phyloP scores from a whole-genome alignment of 2,888 invertebrate genomes.

The Drosophila borborema region DNA sequence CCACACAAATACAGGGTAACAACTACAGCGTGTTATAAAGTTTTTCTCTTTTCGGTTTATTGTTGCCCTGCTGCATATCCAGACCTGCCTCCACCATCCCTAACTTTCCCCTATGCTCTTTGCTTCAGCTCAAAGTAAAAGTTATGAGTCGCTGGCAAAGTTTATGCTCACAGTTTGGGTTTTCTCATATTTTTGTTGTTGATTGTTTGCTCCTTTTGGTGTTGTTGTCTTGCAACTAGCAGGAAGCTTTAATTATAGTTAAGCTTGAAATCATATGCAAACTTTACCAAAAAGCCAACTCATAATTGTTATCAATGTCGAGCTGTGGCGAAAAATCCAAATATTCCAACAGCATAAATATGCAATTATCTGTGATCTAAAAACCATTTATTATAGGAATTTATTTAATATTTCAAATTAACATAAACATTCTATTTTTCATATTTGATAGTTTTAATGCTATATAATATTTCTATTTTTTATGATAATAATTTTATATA shows the following conservation, averaged over 20 bases:
- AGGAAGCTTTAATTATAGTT: constrained; percentile 76
- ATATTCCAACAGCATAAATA: constrained; percentile 15
- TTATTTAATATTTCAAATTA: no score
- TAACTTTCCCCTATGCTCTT: constrained; percentile 37
- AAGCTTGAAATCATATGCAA: constrained; percentile 78
- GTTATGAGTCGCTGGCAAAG: constrained; percentile 74
- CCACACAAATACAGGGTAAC: constrained; percentile 7
- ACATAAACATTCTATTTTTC: no score
- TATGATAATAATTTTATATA: no score
- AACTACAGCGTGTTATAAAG: constrained; percentile 49
- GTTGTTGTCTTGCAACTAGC: constrained; percentile 42
- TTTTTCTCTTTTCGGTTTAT: constrained; percentile 71
- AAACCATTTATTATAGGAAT: neutral
- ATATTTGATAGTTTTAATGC: no score
- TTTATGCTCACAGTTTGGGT: constrained; percentile 58
- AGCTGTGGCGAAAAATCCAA: constrained; percentile 27
- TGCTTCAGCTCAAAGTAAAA: constrained; percentile 74
- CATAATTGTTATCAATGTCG: constrained; percentile 71
- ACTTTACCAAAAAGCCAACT: constrained; percentile 47
- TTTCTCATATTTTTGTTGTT: constrained; percentile 26
- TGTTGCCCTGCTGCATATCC: constrained; percentile 52
- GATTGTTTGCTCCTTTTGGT: neutral
- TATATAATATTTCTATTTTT: no score
- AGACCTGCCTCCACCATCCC: neutral
- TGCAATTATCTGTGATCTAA: neutral